Evolutionary conservation across 2,888 invertebrate genomes (phyloP).

Genomic region (Trichacis sp.): DNA sequence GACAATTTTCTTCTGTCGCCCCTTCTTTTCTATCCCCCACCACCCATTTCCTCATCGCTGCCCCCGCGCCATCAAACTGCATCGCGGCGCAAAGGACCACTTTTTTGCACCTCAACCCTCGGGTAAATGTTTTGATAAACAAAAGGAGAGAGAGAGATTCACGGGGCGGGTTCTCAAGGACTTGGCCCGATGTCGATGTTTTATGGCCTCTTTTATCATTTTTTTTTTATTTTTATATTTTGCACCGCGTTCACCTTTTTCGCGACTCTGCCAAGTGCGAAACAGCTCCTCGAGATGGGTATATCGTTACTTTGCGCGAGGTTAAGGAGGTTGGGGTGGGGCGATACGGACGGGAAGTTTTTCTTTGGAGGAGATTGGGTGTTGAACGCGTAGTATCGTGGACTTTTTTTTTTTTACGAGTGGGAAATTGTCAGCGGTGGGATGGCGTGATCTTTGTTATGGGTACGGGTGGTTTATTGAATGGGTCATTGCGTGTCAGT

Average conservation of each 20-base stretch:
- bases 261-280: slow-evolving; percentile 2
- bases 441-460: no score
- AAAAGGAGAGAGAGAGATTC: slow-evolving; percentile 3
- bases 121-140: slow-evolving; percentile 1
- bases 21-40: slow-evolving; percentile 1
- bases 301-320: not conserved
- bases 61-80: slow-evolving; percentile 14
- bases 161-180: not conserved
- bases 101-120: not conserved
- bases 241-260: no score
- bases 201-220: not conserved
- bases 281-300: not conserved
- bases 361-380: no score
- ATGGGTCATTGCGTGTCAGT: no score
- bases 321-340: no score
- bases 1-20: not conserved
- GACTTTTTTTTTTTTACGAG: no score
- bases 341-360: no score
- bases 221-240: no score
- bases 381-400: no score
- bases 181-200: not conserved
- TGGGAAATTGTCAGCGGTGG: no score
- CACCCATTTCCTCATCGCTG: slow-evolving; percentile 30
- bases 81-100: slow-evolving; percentile 13
- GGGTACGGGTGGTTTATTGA: no score